Base-by-base conservation (phyloP, 2,888 invertebrate genomes). In the Idaea straminata region DNA sequence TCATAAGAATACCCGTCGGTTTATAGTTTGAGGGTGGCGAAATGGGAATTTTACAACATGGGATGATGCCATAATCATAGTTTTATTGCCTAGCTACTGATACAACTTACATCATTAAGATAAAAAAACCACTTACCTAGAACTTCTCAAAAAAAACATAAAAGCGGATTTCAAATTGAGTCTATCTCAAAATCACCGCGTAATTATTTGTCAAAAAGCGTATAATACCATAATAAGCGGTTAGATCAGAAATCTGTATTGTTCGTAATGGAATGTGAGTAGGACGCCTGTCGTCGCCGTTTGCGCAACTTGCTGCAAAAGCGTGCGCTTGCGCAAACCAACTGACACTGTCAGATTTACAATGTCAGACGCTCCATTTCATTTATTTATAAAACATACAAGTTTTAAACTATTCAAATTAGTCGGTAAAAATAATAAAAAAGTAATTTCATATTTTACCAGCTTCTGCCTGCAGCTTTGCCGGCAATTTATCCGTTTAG, bases 251-350 rank as follows among this genome's bases (percentile, higher is more conserved):
- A 70, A 71, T 71, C 67, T 66, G 67, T 64, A 70, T 71, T 72
- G 70, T 72, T 71, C 66, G 64, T 66, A 66, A 65, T 63, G 78
- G 81, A 83, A 84, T 83, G 80, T 71, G 70, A 73, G 82, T 86
- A 84, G 86, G 84, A 80, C 72, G 83, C 72, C 77, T 82, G 83
- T 81, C 79, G 75, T 78, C 77, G 66, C 66, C 66, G 66, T 76
- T 85, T 83, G 78, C 78, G 77, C 79, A 83, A 85, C 72, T 57
- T 6, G 66, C 64, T 61, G 69, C 72, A 69, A 69, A 74, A 72
- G 68, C 74, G 64, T 71, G 71, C 74, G 74, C 77, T 81, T 83
- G 79, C 82, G 78, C 78, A 83, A 76, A 70, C 61, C 15, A 63
- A 70, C 67, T 61, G 62, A 64, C 72, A 71, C 70, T 69, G 67